These are phyloP conservation scores for Colistium nudipinnis DNA, from an alignment of 2,113 vertebrate species.

Conservation along the genomic window DNA sequence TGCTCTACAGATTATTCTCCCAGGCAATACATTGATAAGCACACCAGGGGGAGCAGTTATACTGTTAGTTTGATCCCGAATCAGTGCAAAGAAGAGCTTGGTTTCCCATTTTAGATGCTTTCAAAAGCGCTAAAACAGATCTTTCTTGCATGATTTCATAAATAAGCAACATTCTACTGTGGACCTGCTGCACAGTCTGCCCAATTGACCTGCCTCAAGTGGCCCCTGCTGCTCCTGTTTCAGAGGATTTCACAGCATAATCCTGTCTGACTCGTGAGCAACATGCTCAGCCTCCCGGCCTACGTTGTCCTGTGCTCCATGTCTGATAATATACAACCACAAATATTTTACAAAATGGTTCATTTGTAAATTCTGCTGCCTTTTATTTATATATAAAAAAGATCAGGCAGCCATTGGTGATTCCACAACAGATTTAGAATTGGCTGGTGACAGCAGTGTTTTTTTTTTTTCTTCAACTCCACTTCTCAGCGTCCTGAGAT, in stretches of 20 bases:
- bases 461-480: slow-evolving; percentile 29
- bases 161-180: slow-evolving; percentile 69
- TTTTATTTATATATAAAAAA: slow-evolving; percentile 26
- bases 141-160: slow-evolving; percentile 78
- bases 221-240: slow-evolving; percentile 66
- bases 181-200: slow-evolving; percentile 58
- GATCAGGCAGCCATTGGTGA: slow-evolving; percentile 20
- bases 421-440: slow-evolving; percentile 19
- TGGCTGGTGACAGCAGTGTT: slow-evolving; percentile 37
- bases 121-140: slow-evolving; percentile 67
- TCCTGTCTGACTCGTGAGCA: slow-evolving; percentile 66
- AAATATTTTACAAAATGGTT: slow-evolving; percentile 26
- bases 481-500: slow-evolving; percentile 27
- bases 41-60: slow-evolving; percentile 87
- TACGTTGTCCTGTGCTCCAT: slow-evolving; percentile 25
- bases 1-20: slow-evolving; percentile 53
- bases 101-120: slow-evolving; percentile 67
- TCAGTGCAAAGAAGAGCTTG: slow-evolving; percentile 35
- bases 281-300: slow-evolving; percentile 40
- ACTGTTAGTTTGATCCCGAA: slow-evolving; percentile 75
- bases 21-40: slow-evolving; percentile 67
- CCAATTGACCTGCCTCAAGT: slow-evolving; percentile 63
- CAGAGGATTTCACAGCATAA: slow-evolving; percentile 69
- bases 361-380: slow-evolving; percentile 43
- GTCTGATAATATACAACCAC: slow-evolving; percentile 19